Evolutionary conservation across 2,113 vertebrate species (phyloP).

Genomic region (Hippocampus mohnikei): DNA sequence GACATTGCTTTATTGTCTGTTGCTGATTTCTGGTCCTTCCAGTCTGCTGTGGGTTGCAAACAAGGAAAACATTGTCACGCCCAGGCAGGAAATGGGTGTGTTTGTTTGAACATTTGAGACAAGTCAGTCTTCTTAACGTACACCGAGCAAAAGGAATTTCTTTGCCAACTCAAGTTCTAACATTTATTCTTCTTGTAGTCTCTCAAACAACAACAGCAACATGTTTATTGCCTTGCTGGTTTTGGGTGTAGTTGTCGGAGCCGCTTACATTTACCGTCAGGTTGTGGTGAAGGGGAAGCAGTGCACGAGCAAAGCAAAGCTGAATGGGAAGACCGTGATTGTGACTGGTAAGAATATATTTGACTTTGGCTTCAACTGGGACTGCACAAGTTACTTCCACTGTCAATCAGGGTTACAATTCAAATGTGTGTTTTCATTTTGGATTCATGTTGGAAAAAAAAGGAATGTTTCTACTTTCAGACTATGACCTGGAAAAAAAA

Average conservation of each 20-base stretch:
- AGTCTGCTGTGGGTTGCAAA: not conserved
- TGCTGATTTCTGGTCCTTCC: not conserved
- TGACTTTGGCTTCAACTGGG: not conserved
- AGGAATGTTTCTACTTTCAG: not conserved
- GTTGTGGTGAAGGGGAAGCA: conserved; percentile 48
- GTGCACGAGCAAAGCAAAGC: conserved; percentile 55
- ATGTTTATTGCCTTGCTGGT: conserved; percentile 51
- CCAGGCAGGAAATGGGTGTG: conserved; percentile 20
- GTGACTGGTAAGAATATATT: conserved; percentile 76
- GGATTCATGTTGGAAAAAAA: not conserved
- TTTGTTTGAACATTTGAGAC: not conserved
- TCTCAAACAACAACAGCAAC: not conserved
- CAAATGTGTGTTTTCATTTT: not conserved
- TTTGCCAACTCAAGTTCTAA: not conserved
- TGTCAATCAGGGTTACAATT: not conserved
- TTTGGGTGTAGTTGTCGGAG: conserved; percentile 48
- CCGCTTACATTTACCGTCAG: conserved; percentile 60
- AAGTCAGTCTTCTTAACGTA: not conserved
- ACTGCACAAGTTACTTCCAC: not conserved
- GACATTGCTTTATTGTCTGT: not conserved
- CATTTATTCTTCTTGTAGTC: not conserved
- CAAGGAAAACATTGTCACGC: not conserved
- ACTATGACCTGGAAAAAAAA: too few relatives aligned
- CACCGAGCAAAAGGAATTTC: not conserved
- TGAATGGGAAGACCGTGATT: conserved; percentile 79